A percentile compares a stretch with the other conserved stretches of the same genome.
phyloP scores from a whole-genome alignment of 2,888 invertebrate species.

The Ferrisia virgata region DNA sequence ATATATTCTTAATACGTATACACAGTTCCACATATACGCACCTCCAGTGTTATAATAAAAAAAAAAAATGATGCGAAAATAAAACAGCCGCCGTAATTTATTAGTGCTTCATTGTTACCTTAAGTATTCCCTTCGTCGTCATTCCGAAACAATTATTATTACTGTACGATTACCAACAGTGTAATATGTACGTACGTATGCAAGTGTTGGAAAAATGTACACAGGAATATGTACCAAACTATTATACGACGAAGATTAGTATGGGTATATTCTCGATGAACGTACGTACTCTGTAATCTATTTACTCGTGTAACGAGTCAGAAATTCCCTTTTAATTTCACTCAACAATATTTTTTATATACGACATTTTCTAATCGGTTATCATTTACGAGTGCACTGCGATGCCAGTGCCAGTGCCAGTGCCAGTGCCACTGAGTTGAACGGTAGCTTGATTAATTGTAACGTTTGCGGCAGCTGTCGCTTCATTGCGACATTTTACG shows the following conservation, averaged over 20 bases:
- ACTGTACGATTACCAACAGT: not conserved
- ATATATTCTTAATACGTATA: too few species aligned
- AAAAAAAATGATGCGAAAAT: not conserved
- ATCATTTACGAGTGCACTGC: not conserved
- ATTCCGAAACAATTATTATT: not conserved
- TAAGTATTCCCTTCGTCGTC: not conserved
- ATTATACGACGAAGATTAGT: not conserved
- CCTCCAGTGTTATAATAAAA: not conserved
- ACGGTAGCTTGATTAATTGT: not conserved
- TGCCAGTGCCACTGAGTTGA: too few species aligned
- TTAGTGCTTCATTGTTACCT: not conserved
- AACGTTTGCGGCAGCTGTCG: not conserved
- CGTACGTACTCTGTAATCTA: not conserved
- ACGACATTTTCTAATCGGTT: not conserved
- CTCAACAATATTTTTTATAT: not conserved
- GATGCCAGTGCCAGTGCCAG: too few species aligned
- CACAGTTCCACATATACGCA: too few species aligned
- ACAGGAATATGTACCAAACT: not conserved
- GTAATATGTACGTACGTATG: not conserved
- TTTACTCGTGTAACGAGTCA: not conserved
- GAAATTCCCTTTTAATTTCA: not conserved
- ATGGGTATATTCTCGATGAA: not conserved
- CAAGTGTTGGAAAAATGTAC: not conserved
- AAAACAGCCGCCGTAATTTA: not conserved
- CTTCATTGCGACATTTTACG: not conserved